Conservation (phyloP, 2,113 vertebrate species). For the Lasiurus cinereus region DNA sequence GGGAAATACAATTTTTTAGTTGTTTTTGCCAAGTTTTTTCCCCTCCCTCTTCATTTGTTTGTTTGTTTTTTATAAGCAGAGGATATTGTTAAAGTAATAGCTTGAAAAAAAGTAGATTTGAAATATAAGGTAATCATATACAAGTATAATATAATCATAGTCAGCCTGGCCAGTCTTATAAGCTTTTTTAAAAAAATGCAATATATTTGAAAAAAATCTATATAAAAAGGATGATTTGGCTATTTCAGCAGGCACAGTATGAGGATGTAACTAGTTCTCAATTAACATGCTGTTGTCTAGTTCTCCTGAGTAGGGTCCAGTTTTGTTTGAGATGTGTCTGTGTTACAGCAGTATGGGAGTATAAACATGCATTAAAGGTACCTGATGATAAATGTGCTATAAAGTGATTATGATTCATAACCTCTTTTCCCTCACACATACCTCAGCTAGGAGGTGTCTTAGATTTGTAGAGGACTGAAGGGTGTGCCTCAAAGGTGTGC, state of each 20-base stretch:
- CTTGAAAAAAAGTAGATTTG: slow-evolving; percentile 42
- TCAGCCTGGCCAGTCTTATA: not conserved
- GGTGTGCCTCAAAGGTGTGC: slow-evolving; percentile 59
- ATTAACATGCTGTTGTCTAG: not conserved
- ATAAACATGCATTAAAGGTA: not conserved
- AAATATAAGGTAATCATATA: not conserved
- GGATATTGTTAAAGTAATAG: not conserved
- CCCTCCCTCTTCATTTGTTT: not conserved
- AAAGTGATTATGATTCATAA: slow-evolving; percentile 60
- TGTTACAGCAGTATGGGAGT: not conserved
- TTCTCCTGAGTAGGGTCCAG: not conserved
- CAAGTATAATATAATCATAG: not conserved
- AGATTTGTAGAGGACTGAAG: slow-evolving; percentile 29
- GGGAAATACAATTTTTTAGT: not conserved
- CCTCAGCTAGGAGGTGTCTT: slow-evolving; percentile 53
- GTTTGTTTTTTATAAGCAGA: not conserved
- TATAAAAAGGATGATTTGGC: not conserved
- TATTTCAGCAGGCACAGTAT: not conserved
- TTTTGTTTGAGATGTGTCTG: slow-evolving; percentile 10
- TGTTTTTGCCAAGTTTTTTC: not conserved
- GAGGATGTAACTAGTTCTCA: not conserved
- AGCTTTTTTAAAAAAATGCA: not conserved
- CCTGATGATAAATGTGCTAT: not conserved
- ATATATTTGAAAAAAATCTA: not conserved
- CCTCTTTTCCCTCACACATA: not conserved